phyloP scores from a whole-genome alignment of 2,113 vertebrate genomes.

The Neofelis nebulosa region DNA sequence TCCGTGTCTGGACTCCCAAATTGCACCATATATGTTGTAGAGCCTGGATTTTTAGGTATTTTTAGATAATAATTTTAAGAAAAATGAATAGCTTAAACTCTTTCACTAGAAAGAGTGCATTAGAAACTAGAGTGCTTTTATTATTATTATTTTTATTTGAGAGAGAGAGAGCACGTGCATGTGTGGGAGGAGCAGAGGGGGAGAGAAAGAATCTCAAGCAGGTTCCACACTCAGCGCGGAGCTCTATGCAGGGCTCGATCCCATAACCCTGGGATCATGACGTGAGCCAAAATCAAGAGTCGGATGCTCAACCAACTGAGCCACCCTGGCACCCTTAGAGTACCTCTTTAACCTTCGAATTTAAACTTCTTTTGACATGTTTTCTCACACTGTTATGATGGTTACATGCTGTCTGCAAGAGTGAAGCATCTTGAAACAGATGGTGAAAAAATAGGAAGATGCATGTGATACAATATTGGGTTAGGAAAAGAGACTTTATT shows the following conservation, averaged over 20 bases:
- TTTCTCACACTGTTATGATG: not conserved
- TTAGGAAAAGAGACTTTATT: constrained; percentile 42
- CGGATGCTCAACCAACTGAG: too few species aligned
- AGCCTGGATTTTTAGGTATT: constrained; percentile 82
- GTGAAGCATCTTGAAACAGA: constrained; percentile 29
- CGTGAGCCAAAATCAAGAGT: too few species aligned
- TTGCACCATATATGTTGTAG: constrained; percentile 76
- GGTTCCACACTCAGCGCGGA: too few species aligned
- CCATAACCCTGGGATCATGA: too few species aligned
- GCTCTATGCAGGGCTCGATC: too few species aligned
- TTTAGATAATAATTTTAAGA: constrained; percentile 48
- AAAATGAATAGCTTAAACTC: not conserved
- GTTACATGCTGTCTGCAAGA: not conserved
- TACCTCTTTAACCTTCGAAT: not conserved
- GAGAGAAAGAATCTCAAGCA: too few species aligned
- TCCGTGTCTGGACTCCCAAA: constrained; percentile 78
- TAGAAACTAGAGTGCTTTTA: not conserved
- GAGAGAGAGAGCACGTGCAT: too few species aligned
- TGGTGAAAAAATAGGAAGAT: constrained; percentile 16
- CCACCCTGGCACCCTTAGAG: not conserved
- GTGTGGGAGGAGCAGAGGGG: too few species aligned
- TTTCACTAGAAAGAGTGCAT: constrained; percentile 7
- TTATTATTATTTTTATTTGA: too few species aligned
- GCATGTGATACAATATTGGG: not conserved
- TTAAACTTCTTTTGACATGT: not conserved